A percentile compares a stretch with the other conserved stretches of the same genome.
Evolutionary conservation across 2,797 vertebrate genomes (phyloP).

Genomic region (Eulemur coronatus): DNA sequence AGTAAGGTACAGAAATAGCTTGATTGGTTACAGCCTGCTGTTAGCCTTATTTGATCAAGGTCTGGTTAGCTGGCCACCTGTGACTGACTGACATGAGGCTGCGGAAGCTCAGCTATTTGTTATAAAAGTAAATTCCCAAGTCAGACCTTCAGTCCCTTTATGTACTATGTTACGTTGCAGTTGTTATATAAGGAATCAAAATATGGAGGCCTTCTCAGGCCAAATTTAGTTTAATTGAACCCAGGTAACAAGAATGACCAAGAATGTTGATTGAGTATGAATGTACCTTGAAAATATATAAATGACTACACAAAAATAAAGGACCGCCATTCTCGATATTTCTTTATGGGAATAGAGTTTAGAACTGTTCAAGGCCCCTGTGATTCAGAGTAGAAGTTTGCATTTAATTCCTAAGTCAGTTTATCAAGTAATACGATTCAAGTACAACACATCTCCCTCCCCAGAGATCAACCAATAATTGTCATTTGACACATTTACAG

Average conservation of each 20-base stretch:
- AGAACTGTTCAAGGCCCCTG: neutral
- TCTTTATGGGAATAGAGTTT: neutral
- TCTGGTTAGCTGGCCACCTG: neutral
- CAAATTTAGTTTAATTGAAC: neutral
- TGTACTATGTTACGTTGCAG: too few species aligned
- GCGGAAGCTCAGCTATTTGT: neutral
- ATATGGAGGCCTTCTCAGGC: neutral
- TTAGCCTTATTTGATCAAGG: neutral
- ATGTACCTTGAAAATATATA: neutral
- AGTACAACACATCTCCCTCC: conserved; percentile 54
- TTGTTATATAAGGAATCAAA: neutral
- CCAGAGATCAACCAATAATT: conserved; percentile 67
- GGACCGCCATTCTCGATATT: neutral
- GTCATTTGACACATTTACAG: conserved; percentile 79
- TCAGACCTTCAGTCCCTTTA: neutral
- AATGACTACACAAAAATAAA: neutral
- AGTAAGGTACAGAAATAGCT: neutral
- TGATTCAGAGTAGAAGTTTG: neutral
- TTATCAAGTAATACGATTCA: conserved; percentile 10
- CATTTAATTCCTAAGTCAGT: neutral
- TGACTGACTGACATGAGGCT: neutral
- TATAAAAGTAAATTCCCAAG: neutral
- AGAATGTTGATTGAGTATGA: neutral
- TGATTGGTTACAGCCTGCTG: neutral
- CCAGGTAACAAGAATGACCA: neutral